Evolutionary conservation across 2,797 vertebrate species (phyloP), one percentile per base, ranked within the genome.

Genomic region (Hybognathus amarus): DNA sequence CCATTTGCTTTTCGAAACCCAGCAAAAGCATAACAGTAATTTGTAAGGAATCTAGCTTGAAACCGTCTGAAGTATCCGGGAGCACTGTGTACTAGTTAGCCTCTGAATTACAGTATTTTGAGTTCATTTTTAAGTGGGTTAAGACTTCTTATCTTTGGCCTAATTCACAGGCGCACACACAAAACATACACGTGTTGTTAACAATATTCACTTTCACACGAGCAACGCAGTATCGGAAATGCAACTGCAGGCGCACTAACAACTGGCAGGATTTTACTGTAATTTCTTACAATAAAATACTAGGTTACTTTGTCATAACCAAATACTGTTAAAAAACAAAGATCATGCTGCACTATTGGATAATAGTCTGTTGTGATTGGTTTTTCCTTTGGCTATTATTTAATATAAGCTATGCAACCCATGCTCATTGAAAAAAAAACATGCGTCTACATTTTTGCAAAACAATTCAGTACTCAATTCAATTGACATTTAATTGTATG

Each of bases 1-100:
- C 36, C 33, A 20, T 6, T 6, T 9, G 45, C n/a, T 82, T 75
- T 82, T 74, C 30, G 67, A 54, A 75, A 52, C 33, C 45, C 33
- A 15, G 11, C 6, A n/a, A 56, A 83, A 83, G 47, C 63, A 56
- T 33, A 56, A 42, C 42, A 52, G 45, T 42, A 40, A 75, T 64
- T 66, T 82, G 70, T 75, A 27, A 66, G 33, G 71, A 33, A 76
- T 76, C 64, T 76, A 30, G 61, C 61, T 82, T 82, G 80, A 83
- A 36, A 61, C 80, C 42, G 71, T 56, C 20, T 40, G 50, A 64
- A 67, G 47, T 67, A 47, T 76, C 61, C 71, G 56, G 80, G 18
- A 75, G 36, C 38, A 24, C 24, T 45, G 71, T 76, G 71, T 61
- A 66, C 59, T 66, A 79, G 63, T 36, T 47, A 77, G 67, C 36